Base-by-base conservation (phyloP, 2,888 invertebrate species). In the Cephonodes hylas region DNA sequence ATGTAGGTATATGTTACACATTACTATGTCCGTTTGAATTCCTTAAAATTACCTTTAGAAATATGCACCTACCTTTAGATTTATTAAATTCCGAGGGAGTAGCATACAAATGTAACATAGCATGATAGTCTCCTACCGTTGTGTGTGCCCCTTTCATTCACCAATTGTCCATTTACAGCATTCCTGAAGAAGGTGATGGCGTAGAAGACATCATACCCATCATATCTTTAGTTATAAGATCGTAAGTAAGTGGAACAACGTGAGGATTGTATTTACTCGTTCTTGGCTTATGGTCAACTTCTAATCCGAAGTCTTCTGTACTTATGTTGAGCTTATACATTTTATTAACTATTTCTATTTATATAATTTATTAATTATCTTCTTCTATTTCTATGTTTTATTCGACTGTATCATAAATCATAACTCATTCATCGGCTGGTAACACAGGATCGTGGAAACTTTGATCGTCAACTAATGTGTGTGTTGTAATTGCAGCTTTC, bases 181-280 rank as follows among this genome's bases (percentile, higher is more conserved):
- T 96, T 95, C 95, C 94, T 96, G 93, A 95, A 95, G 95, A 95
- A 95, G 93, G 93, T 95, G 93, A 94, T 95, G 95, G 94, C 93
- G 93, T 95, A 91, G 87, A 88, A 82, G 86, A 83, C 79, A 72
- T 72, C 83, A 74, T 83, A 76, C 79, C 81, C 89, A 80, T 88
- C 88, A 84, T 85, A 86, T 89, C 89, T 89, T 91, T 93, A 93
- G 93, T 88, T 87, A 83, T 93, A 93, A 93, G 93, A 93, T 93
- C 93, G 91, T 93, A 93, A 93, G 93, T 93, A 87, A 62, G 59
- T 62, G 59, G n/a, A 59, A 7, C 31, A 38, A 34, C 34, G 38
- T 58, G 58, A 31, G 27, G 46, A 23, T 58, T 57, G 38, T 18
- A 25, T 25, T 23, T 45, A 34, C 42, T 38, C 13, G 34, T 45